Conservation (phyloP, 2,113 vertebrate species). For the Nyctibius bracteatus region DNA sequence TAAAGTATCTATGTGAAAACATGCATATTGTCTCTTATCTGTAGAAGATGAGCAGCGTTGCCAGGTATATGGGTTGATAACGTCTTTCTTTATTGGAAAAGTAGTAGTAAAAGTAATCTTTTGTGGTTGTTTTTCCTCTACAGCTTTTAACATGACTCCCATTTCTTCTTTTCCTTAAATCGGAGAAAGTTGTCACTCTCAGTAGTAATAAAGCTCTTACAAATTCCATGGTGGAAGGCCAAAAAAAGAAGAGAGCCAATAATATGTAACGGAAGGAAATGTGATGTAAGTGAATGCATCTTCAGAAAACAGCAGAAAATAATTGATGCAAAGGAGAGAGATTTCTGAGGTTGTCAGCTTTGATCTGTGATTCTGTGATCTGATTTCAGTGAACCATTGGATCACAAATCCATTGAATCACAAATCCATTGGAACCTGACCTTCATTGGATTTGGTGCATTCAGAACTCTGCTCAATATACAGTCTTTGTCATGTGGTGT, state of each 20-base stretch:
- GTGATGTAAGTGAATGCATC: neutral
- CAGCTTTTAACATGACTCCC: neutral
- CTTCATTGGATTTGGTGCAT: neutral
- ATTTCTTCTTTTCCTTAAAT: neutral
- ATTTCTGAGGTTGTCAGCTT: neutral
- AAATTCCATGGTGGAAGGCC: neutral
- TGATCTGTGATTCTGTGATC: too few species aligned
- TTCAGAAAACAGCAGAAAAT: neutral
- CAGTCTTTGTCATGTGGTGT: neutral
- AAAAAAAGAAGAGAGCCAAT: neutral
- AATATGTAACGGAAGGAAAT: neutral
- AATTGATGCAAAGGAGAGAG: neutral
- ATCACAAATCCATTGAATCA: neutral
- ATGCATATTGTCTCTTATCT: neutral
- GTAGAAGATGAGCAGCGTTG: neutral
- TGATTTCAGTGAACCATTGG: neutral
- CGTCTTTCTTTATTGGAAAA: neutral
- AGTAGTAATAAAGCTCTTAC: neutral
- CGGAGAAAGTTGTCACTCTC: neutral
- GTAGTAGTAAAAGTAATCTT: neutral
- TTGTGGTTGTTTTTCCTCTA: neutral
- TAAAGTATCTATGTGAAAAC: neutral
- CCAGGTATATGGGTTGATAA: neutral
- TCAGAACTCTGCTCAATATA: neutral
- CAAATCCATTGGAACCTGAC: neutral